phyloP scores from a whole-genome alignment of 2,113 vertebrate genomes.

The Symphodus melops region DNA sequence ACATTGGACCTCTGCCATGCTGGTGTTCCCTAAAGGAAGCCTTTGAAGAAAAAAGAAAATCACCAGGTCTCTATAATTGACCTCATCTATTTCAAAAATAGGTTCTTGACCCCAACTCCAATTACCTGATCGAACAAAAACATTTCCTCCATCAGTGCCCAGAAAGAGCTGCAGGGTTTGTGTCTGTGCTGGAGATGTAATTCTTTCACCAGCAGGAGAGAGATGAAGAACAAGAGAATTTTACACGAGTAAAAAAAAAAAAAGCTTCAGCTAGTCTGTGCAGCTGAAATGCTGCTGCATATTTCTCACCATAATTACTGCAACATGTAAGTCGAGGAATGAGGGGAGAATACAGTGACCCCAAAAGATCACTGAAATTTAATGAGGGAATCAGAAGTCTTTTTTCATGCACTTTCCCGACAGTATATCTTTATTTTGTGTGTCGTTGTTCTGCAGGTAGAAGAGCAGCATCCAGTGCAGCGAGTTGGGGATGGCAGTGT shows the following conservation, averaged over 20 bases:
- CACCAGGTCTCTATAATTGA: conserved; percentile 5
- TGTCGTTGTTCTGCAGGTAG: neutral
- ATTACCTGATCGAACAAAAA: conserved; percentile 21
- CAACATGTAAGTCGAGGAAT: conserved; percentile 18
- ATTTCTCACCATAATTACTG: conserved; percentile 26
- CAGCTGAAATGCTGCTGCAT: conserved; percentile 13
- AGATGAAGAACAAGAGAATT: conserved; percentile 47
- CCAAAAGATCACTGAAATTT: conserved; percentile 14
- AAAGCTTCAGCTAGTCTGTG: conserved; percentile 3
- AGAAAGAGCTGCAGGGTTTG: conserved; percentile 28
- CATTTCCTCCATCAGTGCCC: conserved; percentile 19
- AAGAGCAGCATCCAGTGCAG: too few species aligned
- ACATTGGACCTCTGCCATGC: conserved; percentile 8
- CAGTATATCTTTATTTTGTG: neutral
- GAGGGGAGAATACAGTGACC: neutral
- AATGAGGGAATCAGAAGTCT: neutral
- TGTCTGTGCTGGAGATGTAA: conserved; percentile 26
- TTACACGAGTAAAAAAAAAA: neutral
- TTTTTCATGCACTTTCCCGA: neutral
- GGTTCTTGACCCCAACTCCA: conserved; percentile 10
- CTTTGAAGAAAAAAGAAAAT: conserved; percentile 17
- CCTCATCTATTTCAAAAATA: conserved; percentile 25
- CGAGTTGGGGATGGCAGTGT: too few species aligned
- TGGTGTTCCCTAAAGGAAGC: conserved; percentile 1
- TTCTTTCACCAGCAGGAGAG: conserved; percentile 29